Evolutionary conservation across 2,113 vertebrate species (phyloP).

Genomic region (Laticauda laticaudata): DNA sequence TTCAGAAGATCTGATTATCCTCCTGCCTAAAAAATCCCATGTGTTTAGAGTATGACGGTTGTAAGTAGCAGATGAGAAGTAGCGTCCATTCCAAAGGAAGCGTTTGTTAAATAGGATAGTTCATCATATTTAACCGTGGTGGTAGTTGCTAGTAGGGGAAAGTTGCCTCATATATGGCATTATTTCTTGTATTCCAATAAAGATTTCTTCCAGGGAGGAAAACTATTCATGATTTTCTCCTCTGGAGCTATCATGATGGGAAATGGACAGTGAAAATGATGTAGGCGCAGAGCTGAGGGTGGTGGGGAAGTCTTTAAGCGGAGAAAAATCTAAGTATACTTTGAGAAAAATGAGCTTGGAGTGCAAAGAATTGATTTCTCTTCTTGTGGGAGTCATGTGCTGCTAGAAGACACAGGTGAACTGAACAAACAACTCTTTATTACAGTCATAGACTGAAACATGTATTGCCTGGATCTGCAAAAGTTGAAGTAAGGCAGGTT

Average conservation of each 20-base stretch:
- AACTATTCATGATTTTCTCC: conserved; percentile 40
- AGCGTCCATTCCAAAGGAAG: conserved; percentile 32
- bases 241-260: conserved; percentile 42
- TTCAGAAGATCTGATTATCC: conserved; percentile 62
- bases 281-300: conserved; percentile 33
- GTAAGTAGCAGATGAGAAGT: background rate
- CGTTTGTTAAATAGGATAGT: conserved; percentile 37
- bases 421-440: background rate
- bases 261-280: background rate
- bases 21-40: conserved; percentile 49
- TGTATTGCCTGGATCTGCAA: background rate
- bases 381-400: conserved; percentile 32
- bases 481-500: background rate
- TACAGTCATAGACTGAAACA: background rate
- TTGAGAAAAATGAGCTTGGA: conserved; percentile 32
- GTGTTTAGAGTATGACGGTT: conserved; percentile 50
- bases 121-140: conserved; percentile 45
- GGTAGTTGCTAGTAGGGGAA: conserved; percentile 20
- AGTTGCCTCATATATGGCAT: conserved; percentile 17
- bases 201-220: conserved; percentile 33
- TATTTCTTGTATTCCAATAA: conserved; percentile 26
- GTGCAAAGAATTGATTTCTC: conserved; percentile 38
- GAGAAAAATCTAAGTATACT: conserved; percentile 46
- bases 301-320: conserved; percentile 28
- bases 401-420: conserved; percentile 41